Conservation (phyloP, 2,888 invertebrate genomes). For the Morpho helenor region DNA sequence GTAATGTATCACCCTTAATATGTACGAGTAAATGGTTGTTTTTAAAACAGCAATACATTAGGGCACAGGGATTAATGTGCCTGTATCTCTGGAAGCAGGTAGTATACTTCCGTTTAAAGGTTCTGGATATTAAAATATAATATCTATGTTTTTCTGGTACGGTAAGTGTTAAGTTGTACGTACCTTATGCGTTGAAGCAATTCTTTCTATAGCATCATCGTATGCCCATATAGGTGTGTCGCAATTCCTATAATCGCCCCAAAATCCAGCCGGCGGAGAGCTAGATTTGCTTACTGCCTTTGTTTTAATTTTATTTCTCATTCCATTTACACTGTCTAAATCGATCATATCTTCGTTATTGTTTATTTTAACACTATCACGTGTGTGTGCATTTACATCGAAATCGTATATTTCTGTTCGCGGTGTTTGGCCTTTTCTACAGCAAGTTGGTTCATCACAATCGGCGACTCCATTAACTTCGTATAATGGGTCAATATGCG, state of each 20-base stretch:
- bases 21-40: no score
- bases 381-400: conserved; percentile 35
- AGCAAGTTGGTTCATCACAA: conserved; percentile 89
- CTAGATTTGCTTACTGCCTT: conserved; percentile 24
- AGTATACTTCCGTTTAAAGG: no score
- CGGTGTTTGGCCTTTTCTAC: conserved; percentile 80
- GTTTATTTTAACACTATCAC: conserved; percentile 42
- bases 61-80: no score
- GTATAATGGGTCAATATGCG: conserved; percentile 89
- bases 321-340: conserved; percentile 38
- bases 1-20: no score
- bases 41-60: no score
- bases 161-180: neutral
- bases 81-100: no score
- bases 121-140: no score
- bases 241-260: conserved; percentile 90
- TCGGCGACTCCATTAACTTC: conserved; percentile 81
- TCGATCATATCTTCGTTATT: conserved; percentile 43
- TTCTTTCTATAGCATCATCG: conserved; percentile 82
- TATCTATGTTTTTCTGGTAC: no score
- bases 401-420: conserved; percentile 37
- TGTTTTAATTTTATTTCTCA: conserved; percentile 24
- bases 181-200: conserved; percentile 73
- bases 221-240: conserved; percentile 86
- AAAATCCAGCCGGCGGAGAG: conserved; percentile 82